Percentiles rank a stretch among this genome's conserved stretches.
Evolutionary conservation across 2,797 vertebrate genomes (phyloP).

Genomic region (Sebastes variabilis): DNA sequence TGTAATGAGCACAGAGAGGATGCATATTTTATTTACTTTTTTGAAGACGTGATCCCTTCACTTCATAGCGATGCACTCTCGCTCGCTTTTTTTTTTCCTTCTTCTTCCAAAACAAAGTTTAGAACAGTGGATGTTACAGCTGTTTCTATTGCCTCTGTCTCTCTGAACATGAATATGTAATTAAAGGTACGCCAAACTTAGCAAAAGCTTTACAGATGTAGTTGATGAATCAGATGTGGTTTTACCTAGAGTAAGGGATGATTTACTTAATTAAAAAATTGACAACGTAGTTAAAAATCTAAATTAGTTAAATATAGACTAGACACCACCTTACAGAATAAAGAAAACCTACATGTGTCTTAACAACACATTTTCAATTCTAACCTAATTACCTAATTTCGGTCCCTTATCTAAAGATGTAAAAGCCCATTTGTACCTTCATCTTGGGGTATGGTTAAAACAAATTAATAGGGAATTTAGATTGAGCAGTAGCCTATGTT

Average conservation of each 20-base stretch:
- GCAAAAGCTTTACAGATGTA: slow-evolving; percentile 37
- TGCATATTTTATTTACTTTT: slow-evolving; percentile 84
- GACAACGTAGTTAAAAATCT: neutral
- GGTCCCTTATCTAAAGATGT: neutral
- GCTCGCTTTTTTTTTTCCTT: slow-evolving; percentile 44
- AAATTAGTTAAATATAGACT: neutral
- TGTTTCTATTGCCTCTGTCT: slow-evolving; percentile 59
- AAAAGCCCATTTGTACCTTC: neutral
- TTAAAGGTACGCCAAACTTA: slow-evolving; percentile 66
- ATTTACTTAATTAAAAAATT: neutral
- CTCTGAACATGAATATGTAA: slow-evolving; percentile 72
- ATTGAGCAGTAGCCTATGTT: slow-evolving; percentile 11
- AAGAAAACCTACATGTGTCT: neutral
- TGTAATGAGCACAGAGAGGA: slow-evolving; percentile 83
- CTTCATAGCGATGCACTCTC: slow-evolving; percentile 73
- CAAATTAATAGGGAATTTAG: neutral
- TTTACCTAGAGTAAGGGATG: neutral
- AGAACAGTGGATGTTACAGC: slow-evolving; percentile 71
- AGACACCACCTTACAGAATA: neutral
- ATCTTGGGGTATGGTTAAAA: neutral
- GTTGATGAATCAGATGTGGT: slow-evolving; percentile 42
- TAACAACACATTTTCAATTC: neutral
- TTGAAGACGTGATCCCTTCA: slow-evolving; percentile 79
- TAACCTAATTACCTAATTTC: neutral
- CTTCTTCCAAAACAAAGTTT: slow-evolving; percentile 74